A percentile compares a stretch with the other conserved stretches of the same genome.
These are phyloP conservation scores for Biston stratarius DNA, from an alignment of 2,888 invertebrate genomes.

Conservation along the genomic window DNA sequence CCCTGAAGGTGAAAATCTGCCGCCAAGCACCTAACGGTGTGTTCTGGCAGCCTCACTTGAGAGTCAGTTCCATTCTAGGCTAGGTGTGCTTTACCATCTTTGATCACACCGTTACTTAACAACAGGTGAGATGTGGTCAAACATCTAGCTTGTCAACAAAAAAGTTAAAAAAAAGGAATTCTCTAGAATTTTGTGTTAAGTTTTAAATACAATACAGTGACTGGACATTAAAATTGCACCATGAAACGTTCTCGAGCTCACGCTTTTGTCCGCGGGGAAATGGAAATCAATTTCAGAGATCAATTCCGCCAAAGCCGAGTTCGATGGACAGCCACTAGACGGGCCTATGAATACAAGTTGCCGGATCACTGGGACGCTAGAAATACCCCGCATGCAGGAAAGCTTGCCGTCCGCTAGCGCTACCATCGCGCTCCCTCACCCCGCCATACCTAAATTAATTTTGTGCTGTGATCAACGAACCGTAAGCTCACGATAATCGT, in stretches of 20 bases:
- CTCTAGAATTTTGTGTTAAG: slow-evolving; percentile 3
- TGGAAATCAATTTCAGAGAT: slow-evolving; percentile 75
- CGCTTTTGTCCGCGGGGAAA: slow-evolving; percentile 61
- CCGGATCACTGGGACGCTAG: slow-evolving; percentile 55
- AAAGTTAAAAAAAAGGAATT: too few relatives aligned
- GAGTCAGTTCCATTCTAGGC: too few relatives aligned
- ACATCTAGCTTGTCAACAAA: too few relatives aligned
- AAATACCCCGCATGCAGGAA: slow-evolving; percentile 46
- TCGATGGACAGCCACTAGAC: slow-evolving; percentile 60
- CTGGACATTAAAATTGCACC: background rate
- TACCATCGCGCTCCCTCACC: slow-evolving; percentile 38
- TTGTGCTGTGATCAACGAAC: slow-evolving; percentile 74
- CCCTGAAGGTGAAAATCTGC: too few relatives aligned
- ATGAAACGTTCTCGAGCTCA: slow-evolving; percentile 6
- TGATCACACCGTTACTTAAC: too few relatives aligned
- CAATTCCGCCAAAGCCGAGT: slow-evolving; percentile 59
- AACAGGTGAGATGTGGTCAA: too few relatives aligned
- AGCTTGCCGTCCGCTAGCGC: background rate
- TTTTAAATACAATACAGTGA: slow-evolving; percentile 2
- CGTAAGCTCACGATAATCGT: slow-evolving; percentile 76
- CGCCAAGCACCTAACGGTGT: too few relatives aligned
- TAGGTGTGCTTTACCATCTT: too few relatives aligned
- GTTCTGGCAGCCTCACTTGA: too few relatives aligned
- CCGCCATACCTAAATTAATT: slow-evolving; percentile 74
- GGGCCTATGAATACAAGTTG: slow-evolving; percentile 69